These are phyloP conservation scores for Calosoma granatense DNA, from an alignment of 1,140 invertebrate genomes.

Conservation along the genomic window DNA sequence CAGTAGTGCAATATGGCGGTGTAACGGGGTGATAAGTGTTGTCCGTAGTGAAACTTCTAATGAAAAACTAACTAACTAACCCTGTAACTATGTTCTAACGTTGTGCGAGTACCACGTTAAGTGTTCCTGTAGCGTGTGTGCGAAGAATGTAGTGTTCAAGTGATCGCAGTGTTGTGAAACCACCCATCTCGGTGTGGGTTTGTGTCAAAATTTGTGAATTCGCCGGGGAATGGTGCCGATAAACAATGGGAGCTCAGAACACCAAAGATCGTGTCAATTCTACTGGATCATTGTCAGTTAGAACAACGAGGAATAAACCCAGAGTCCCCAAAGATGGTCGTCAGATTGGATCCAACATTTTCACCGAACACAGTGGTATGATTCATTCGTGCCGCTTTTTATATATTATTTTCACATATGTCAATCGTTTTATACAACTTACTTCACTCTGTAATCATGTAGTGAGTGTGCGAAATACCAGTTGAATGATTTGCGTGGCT, in stretches of 20 bases:
- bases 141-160: constrained; percentile 9
- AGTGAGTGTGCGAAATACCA: not conserved
- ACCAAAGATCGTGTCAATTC: constrained; percentile 67
- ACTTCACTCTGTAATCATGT: constrained; percentile 2
- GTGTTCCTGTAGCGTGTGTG: not conserved
- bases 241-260: constrained; percentile 75
- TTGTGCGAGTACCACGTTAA: not conserved
- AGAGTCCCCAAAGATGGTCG: constrained; percentile 64
- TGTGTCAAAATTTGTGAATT: constrained; percentile 24
- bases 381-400: constrained; percentile 18
- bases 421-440: not conserved
- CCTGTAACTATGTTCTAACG: not conserved
- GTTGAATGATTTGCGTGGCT: not conserved
- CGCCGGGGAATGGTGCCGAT: constrained; percentile 26
- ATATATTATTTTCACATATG: constrained; percentile 9
- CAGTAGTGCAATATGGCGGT: constrained; percentile 26
- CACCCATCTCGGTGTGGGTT: constrained; percentile 19
- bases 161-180: constrained; percentile 14
- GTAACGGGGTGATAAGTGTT: constrained; percentile 22
- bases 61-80: not conserved
- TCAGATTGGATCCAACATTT: constrained; percentile 75
- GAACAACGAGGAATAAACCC: constrained; percentile 56
- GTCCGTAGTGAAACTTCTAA: constrained; percentile 12
- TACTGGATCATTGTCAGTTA: constrained; percentile 50
- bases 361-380: constrained; percentile 81